phyloP scores from a whole-genome alignment of 2,113 vertebrate genomes.

The Phyllostomus discolor region DNA sequence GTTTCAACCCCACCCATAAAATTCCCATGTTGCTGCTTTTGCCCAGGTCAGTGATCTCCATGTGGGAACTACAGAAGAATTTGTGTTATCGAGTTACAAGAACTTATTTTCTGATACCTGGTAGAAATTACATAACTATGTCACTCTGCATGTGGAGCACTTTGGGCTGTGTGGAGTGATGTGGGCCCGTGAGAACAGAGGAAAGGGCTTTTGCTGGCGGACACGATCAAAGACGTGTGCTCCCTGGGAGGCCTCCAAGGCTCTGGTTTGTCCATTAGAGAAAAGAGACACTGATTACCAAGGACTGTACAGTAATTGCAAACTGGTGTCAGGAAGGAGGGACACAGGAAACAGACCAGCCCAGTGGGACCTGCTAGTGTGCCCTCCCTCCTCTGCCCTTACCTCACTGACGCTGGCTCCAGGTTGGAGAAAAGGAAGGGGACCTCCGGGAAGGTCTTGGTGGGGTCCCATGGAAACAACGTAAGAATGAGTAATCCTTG shows the following conservation, averaged over 20 bases:
- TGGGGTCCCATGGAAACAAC: neutral
- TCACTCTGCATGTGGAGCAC: neutral
- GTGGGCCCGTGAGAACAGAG: neutral
- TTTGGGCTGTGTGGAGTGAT: neutral
- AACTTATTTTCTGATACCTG: neutral
- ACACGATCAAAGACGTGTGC: neutral
- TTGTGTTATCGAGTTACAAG: neutral
- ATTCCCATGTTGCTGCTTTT: constrained; percentile 21
- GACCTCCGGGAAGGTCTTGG: neutral
- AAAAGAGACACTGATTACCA: neutral
- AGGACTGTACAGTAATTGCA: neutral
- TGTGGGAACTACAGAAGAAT: neutral
- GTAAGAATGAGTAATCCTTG: neutral
- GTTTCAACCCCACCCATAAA: constrained; percentile 14
- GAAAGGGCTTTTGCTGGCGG: neutral
- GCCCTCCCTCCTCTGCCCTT: too few species aligned
- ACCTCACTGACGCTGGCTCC: neutral
- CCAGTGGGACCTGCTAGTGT: neutral
- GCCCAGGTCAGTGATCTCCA: neutral
- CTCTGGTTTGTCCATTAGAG: neutral
- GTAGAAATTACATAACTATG: neutral
- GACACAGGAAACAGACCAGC: neutral
- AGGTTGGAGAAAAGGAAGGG: neutral
- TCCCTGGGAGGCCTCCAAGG: neutral
- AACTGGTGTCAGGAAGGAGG: neutral